A percentile compares a stretch with the other conserved stretches of the same genome.
Conservation (phyloP, 2,888 invertebrate species). For the Clistopyga incitator region DNA sequence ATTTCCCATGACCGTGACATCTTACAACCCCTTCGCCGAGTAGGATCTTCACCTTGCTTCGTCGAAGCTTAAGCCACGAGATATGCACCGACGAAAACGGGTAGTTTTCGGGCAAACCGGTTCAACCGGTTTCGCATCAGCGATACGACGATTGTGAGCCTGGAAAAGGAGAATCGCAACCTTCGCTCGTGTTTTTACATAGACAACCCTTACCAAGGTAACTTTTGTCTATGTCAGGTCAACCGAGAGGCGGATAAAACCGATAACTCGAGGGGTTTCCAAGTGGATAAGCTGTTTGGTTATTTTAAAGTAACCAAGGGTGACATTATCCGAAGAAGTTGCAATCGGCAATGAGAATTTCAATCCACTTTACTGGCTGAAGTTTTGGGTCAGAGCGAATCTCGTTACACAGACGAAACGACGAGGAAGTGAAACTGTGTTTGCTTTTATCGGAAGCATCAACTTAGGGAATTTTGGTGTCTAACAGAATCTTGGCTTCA, state of each 20-base stretch:
- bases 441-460: too few species aligned
- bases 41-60: constrained; percentile 37
- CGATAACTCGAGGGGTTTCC: background rate
- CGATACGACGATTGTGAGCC: constrained; percentile 30
- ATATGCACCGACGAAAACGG: constrained; percentile 70
- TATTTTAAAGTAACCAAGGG: background rate
- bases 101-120: constrained; percentile 81
- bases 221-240: constrained; percentile 75
- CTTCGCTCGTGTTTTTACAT: constrained; percentile 62
- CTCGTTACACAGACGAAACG: too few species aligned
- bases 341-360: too few species aligned
- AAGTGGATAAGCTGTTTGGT: background rate
- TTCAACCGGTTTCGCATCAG: constrained; percentile 76
- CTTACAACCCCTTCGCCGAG: constrained; percentile 60
- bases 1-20: constrained; percentile 80
- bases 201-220: constrained; percentile 68
- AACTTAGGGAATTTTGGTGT: too few species aligned
- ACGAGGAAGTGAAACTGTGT: too few species aligned
- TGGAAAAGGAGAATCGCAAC: constrained; percentile 40
- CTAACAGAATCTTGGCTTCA: too few species aligned
- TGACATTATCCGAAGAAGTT: background rate
- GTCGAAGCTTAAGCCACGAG: constrained; percentile 33
- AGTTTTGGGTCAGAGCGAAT: too few species aligned
- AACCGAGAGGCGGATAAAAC: constrained; percentile 7
- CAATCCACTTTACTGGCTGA: too few species aligned